Evolutionary conservation across 2,113 vertebrate species (phyloP).

Genomic region (Scomber colias): DNA sequence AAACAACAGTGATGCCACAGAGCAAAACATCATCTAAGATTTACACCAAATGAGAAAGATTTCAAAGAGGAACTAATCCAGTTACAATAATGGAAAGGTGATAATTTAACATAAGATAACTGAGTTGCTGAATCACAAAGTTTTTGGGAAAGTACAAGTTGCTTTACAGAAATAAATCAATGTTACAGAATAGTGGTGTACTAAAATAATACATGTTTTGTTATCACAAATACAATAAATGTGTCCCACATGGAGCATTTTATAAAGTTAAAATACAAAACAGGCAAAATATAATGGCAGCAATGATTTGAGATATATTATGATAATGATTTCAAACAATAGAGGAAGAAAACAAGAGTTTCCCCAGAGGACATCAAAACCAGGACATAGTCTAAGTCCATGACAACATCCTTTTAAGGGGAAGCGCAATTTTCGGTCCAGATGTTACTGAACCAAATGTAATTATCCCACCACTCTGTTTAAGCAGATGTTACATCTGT

Average conservation of each 20-base stretch:
- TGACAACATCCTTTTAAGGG: background rate
- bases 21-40: background rate
- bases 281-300: background rate
- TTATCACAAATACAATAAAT: background rate
- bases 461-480: background rate
- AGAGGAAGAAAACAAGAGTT: background rate
- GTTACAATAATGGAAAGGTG: background rate
- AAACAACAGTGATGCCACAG: background rate
- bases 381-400: background rate
- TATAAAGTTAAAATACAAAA: background rate
- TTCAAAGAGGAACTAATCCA: background rate
- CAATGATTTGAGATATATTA: background rate
- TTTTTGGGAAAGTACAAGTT: background rate
- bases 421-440: slow-evolving; percentile 6
- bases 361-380: background rate
- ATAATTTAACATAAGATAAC: background rate
- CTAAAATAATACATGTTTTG: background rate
- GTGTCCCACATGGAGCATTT: background rate
- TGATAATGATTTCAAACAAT: background rate
- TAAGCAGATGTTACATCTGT: slow-evolving; percentile 25
- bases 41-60: background rate
- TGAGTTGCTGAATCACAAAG: background rate
- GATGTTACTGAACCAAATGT: background rate
- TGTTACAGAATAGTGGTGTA: background rate
- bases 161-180: background rate